A percentile compares a stretch with the other conserved stretches of the same genome.
These are phyloP conservation scores for Syritta pipiens DNA, from an alignment of 2,888 invertebrate species.

Conservation along the genomic window DNA sequence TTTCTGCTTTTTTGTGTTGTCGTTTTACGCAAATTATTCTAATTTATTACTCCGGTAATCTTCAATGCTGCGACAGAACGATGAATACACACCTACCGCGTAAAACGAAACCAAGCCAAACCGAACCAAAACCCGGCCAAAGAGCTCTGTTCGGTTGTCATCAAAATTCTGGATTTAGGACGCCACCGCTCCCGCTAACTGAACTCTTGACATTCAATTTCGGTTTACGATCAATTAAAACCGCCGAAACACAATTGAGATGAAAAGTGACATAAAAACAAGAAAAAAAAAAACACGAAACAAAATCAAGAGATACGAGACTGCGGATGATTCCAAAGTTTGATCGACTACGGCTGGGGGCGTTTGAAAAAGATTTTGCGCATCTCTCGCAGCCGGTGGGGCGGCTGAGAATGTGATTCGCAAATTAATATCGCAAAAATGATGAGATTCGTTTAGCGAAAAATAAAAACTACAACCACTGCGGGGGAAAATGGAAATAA, in stretches of 20 bases:
- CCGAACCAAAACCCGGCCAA: neutral
- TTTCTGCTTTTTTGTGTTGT: neutral
- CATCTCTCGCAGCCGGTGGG: constrained; percentile 2
- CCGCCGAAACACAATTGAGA: constrained; percentile 4
- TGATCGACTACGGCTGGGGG: neutral
- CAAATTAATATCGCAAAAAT: constrained; percentile 9
- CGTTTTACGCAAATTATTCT: constrained; percentile 1
- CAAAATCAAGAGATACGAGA: neutral
- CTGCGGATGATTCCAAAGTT: constrained; percentile 1
- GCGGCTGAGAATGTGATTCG: neutral
- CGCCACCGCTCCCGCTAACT: neutral
- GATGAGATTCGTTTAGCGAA: neutral
- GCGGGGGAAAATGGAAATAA: no score
- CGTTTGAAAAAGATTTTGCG: neutral
- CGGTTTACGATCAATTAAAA: constrained; percentile 16
- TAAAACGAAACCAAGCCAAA: constrained; percentile 16
- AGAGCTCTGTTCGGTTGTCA: no score
- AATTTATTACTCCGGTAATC: constrained; percentile 15
- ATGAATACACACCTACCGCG: no score
- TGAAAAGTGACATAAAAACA: neutral
- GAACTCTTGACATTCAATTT: constrained; percentile 46
- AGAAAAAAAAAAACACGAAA: neutral
- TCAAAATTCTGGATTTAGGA: neutral
- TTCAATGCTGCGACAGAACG: no score
- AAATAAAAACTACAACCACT: neutral